Base-by-base conservation (phyloP, 1,140 invertebrate species). In the Hyphantria cunea region DNA sequence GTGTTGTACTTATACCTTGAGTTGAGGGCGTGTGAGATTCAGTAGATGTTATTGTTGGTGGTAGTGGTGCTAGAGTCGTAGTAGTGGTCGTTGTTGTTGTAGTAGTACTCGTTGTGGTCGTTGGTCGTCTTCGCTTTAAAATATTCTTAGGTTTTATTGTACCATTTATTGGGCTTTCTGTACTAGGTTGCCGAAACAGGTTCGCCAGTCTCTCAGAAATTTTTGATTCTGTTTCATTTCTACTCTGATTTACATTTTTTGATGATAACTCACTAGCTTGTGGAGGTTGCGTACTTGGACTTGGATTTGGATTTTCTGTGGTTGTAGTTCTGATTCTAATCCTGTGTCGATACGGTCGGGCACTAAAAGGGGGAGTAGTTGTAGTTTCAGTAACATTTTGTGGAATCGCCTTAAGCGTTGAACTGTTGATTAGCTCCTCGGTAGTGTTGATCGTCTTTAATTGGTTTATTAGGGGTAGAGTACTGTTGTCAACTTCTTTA, bases 71-170 rank as follows among this genome's bases (percentile, higher is more conserved):
- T 3, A 5, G 5, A 25, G 17, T 25, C 17, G 17, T 25, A n/a
- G 45, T 49, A 14, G 74, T 70, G 0, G 74, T 56, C 12, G 70
- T 70, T 12, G 82, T 64, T n/a, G 74, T 74, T 48, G 74, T 78
- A 15, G 76, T 76, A 34, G 82, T 80, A 15, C 68, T 79, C 5
- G 68, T 81, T 48, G 64, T 82, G 52, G 71, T 87, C 33, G 80
- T 85, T 66, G 91, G 79, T 70, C 91, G 58, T 73, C 91, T 68
- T 80, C 91, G 63, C 77, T 66, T 66, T 70, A 89, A 32, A 70
- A 88, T 68, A 86, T 91, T 76, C 84, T 91, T 92, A 10, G 91
- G 82, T 66, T 84, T 74, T 14, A 76, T 76, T 44, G 65, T 72
- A 31, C 68, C 74, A 61, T 64, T 78, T 31, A 66, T 83, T 11